phyloP scores from a whole-genome alignment of 2,113 vertebrate species.

The Prietella phreatophila region DNA sequence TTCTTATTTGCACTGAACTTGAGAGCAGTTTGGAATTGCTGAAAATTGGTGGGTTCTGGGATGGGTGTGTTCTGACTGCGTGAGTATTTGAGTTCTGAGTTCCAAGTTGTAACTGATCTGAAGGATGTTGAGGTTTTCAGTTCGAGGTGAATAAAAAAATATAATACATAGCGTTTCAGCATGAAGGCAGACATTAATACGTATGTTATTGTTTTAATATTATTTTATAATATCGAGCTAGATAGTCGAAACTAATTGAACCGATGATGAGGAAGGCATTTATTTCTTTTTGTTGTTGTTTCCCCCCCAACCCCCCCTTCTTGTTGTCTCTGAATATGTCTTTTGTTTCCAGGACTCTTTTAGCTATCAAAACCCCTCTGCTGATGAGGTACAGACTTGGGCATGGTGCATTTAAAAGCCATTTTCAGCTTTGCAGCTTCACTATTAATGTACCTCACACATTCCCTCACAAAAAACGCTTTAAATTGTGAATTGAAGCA shows the following conservation, averaged over 20 bases:
- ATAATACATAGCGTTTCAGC: background rate
- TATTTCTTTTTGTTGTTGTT: background rate
- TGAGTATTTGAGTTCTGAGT: background rate
- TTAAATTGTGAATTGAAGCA: background rate
- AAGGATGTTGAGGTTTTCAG: background rate
- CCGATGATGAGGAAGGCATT: background rate
- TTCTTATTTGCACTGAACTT: background rate
- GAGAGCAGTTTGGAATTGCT: background rate
- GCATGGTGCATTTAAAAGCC: slow-evolving; percentile 63
- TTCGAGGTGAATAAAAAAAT: background rate
- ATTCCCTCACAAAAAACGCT: slow-evolving; percentile 28
- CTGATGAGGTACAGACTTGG: slow-evolving; percentile 73
- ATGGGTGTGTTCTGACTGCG: background rate
- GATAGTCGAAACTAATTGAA: background rate
- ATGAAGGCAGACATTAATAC: background rate
- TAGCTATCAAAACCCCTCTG: slow-evolving; percentile 70
- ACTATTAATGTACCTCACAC: slow-evolving; percentile 45
- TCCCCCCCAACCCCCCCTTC: slow-evolving; percentile 9
- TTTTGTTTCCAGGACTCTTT: slow-evolving; percentile 73
- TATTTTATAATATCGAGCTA: background rate
- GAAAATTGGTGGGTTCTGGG: background rate
- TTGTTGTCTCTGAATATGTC: slow-evolving; percentile 57
- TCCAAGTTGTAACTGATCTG: background rate
- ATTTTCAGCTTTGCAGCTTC: slow-evolving; percentile 59
- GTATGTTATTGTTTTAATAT: background rate